phyloP scores from a whole-genome alignment of 2,888 invertebrate species.

The Apamea epomidion region DNA sequence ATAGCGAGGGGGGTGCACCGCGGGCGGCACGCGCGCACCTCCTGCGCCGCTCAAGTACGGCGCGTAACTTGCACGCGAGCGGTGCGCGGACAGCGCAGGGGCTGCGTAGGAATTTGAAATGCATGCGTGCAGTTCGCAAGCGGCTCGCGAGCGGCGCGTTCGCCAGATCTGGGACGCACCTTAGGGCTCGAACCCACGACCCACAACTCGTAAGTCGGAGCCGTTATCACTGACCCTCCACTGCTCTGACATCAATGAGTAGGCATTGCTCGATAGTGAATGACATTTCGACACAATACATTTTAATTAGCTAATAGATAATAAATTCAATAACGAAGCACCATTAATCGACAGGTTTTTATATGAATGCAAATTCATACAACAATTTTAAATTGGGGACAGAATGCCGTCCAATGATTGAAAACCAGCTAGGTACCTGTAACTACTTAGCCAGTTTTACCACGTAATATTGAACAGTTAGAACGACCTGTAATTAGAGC shows the following conservation, averaged over 20 bases:
- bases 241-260: neutral
- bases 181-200: no score
- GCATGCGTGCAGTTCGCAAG: no score
- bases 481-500: slow-evolving; percentile 23
- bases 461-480: slow-evolving; percentile 10
- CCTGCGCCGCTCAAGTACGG: no score
- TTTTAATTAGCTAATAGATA: neutral
- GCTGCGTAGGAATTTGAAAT: no score
- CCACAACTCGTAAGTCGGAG: no score
- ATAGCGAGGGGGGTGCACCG: no score
- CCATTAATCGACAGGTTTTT: neutral
- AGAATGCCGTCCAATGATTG: neutral
- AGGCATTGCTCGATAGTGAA: slow-evolving; percentile 1
- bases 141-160: no score
- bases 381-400: slow-evolving; percentile 24
- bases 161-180: no score
- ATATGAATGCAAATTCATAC: slow-evolving; percentile 1
- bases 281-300: slow-evolving; percentile 3
- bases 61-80: no score
- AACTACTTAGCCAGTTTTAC: neutral
- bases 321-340: neutral
- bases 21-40: no score
- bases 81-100: no score
- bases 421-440: neutral
- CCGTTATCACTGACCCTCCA: no score